Percentiles rank a stretch among this genome's conserved stretches.
These are phyloP conservation scores for Nixonia krombeini DNA, from an alignment of 1,140 invertebrate species.

Conservation along the genomic window DNA sequence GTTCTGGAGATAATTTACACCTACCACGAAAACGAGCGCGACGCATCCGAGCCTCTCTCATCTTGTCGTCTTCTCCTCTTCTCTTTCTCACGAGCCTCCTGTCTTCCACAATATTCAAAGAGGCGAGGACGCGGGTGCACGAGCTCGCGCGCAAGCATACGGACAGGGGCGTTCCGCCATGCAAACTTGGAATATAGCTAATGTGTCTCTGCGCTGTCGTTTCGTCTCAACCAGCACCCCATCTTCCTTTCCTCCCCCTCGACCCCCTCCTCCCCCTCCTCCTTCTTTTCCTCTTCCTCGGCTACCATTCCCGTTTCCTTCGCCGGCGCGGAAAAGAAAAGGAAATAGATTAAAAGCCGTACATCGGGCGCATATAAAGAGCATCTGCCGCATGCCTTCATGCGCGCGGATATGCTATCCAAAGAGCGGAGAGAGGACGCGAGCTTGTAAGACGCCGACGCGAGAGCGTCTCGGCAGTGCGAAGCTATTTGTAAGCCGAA, in stretches of 20 bases:
- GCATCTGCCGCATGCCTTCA: slow-evolving; percentile 40
- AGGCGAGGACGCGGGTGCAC: slow-evolving; percentile 35
- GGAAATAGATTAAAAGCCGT: slow-evolving; percentile 56
- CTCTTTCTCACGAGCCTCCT: slow-evolving; percentile 33
- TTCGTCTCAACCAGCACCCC: slow-evolving; percentile 33
- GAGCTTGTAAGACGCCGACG: slow-evolving; percentile 58
- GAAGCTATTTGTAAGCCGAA: slow-evolving; percentile 56
- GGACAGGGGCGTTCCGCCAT: slow-evolving; percentile 66
- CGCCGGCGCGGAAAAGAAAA: slow-evolving; percentile 42
- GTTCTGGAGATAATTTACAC: slow-evolving; percentile 47
- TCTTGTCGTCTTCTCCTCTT: slow-evolving; percentile 22
- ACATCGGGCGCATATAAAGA: slow-evolving; percentile 44
- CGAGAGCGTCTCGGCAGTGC: slow-evolving; percentile 21
- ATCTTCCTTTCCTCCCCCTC: slow-evolving; percentile 31
- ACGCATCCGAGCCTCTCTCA: slow-evolving; percentile 9
- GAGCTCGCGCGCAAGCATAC: slow-evolving; percentile 28
- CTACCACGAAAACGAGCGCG: slow-evolving; percentile 44
- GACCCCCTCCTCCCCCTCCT: slow-evolving; percentile 2
- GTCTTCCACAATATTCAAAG: slow-evolving; percentile 48
- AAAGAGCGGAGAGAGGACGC: slow-evolving; percentile 48
- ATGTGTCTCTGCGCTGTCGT: slow-evolving; percentile 56
- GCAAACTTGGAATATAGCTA: slow-evolving; percentile 66
- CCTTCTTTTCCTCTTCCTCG: too few relatives aligned
- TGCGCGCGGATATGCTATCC: slow-evolving; percentile 24
- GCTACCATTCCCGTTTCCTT: not conserved